Evolutionary conservation across 2,113 vertebrate species (phyloP), one percentile per base, ranked within the genome.

Genomic region (Crypturellus undulatus): DNA sequence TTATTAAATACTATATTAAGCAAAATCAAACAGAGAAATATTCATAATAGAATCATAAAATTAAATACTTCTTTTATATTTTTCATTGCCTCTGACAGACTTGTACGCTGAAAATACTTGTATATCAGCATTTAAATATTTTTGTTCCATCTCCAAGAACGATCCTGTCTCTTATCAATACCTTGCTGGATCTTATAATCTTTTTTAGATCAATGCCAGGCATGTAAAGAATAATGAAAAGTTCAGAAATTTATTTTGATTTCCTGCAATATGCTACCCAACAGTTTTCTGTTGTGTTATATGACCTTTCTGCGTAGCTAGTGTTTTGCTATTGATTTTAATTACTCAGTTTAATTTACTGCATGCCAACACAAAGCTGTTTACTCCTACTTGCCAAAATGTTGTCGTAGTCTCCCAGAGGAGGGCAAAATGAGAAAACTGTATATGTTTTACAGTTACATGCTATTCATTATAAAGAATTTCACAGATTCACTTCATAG

Each of bases 251-350:
- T 97, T 98, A 98, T 97, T 98, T 97, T 97, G 95, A 97, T 97
- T 97, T 98, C 97, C 97, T 96, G 97, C 95, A 98, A 97, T 98
- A 97, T 97, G 97, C 96, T 97, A 97, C 94, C 97, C 96, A 96
- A 96, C 97, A 97, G 96, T 98, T 98, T 98, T 97, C 97, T 98
- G 96, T 97, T 97, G 95, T 97, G 91, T 97, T 98, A 95, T 97
- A 96, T 98, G 98, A 99, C 99, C 99, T 99, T 99, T 99, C 98
- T 98, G 97, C 97, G 98, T 97, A 97, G 98, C 98, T 98, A 97
- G 98, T 98, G 97, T 99, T 98, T 98, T 97, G 97, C 98, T 99
- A 99, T 99, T 99, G 99, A 99, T 99, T 99, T 99, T 99, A 99
- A 99, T 99, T 99, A 98, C 91, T 97, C 97, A 97, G 97, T 98